A percentile compares a stretch with the other conserved stretches of the same genome.
Conservation (phyloP, 2,888 invertebrate species). For the Balanococcus diminutus region DNA sequence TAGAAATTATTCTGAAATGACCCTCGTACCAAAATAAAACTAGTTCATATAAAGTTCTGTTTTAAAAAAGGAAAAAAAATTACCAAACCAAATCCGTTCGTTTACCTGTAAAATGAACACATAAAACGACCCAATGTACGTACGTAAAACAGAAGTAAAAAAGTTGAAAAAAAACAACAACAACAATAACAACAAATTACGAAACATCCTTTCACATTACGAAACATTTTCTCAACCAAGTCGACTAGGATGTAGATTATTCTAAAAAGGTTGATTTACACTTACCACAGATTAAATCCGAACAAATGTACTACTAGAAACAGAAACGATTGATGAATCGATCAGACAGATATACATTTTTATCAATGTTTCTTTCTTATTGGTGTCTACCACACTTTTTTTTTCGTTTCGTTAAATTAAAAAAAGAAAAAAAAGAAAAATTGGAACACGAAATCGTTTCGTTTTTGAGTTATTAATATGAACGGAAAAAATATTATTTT, state of each 20-base stretch:
- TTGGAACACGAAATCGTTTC: background rate
- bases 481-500: background rate
- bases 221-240: slow-evolving; percentile 28
- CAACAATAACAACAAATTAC: slow-evolving; percentile 16
- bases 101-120: slow-evolving; percentile 21
- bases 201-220: slow-evolving; percentile 27
- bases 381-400: background rate
- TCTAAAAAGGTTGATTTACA: slow-evolving; percentile 49
- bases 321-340: slow-evolving; percentile 50
- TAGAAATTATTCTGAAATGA: slow-evolving; percentile 1
- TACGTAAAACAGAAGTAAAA: background rate
- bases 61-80: background rate
- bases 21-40: background rate
- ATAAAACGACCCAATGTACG: background rate
- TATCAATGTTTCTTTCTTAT: slow-evolving; percentile 42
- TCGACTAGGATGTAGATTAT: slow-evolving; percentile 44
- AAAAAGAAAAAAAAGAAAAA: slow-evolving; percentile 34
- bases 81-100: slow-evolving; percentile 1
- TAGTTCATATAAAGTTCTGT: no score
- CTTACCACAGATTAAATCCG: slow-evolving; percentile 48
- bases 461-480: background rate
- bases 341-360: slow-evolving; percentile 49
- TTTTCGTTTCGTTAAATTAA: slow-evolving; percentile 33
- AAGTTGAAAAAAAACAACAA: background rate
- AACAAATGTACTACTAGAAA: slow-evolving; percentile 51